phyloP scores from a whole-genome alignment of 2,888 invertebrate species.

The Netelia fuscicornis region DNA sequence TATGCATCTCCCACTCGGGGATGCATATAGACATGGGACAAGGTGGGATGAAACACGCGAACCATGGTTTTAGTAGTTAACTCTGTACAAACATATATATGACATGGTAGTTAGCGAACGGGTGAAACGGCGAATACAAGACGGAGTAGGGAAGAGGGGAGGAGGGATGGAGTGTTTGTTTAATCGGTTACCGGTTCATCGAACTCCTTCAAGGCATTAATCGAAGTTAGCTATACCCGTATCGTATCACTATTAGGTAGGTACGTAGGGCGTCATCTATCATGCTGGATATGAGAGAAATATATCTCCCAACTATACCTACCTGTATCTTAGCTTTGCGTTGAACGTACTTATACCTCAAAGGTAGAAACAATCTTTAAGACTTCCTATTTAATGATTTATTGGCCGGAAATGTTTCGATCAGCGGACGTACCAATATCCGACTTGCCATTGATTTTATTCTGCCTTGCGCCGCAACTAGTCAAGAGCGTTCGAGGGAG shows the following conservation, averaged over 20 bases:
- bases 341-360: too few species aligned
- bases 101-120: not conserved
- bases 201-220: slow-evolving; percentile 45
- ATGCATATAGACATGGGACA: slow-evolving; percentile 11
- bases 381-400: slow-evolving; percentile 14
- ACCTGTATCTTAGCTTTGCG: not conserved
- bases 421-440: not conserved
- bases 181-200: slow-evolving; percentile 56
- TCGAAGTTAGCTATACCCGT: slow-evolving; percentile 9
- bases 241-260: not conserved
- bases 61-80: slow-evolving; percentile 32
- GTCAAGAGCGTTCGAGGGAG: slow-evolving; percentile 8
- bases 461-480: not conserved
- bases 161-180: slow-evolving; percentile 38
- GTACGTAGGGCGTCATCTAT: not conserved
- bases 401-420: slow-evolving; percentile 25
- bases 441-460: slow-evolving; percentile 4
- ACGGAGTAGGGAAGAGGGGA: too few species aligned
- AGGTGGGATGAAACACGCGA: slow-evolving; percentile 49
- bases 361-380: not conserved
- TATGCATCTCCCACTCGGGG: not conserved
- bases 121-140: too few species aligned
- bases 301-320: not conserved
- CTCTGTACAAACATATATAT: slow-evolving; percentile 5
- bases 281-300: not conserved